A percentile compares a stretch with the other conserved stretches of the same genome.
phyloP scores from a whole-genome alignment of 2,888 invertebrate species.

The Serripes groenlandicus region DNA sequence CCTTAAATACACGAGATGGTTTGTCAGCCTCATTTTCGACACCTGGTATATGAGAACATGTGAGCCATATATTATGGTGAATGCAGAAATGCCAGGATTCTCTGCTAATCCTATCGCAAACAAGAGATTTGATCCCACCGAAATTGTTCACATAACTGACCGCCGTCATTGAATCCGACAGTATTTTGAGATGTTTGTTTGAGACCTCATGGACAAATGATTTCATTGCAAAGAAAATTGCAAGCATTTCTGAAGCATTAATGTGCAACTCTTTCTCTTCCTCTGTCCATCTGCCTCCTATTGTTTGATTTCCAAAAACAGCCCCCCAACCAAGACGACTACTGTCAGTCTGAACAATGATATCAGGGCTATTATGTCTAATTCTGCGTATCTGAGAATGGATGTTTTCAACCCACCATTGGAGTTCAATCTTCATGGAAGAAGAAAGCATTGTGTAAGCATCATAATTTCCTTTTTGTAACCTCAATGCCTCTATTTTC shows the following conservation, averaged over 20 bases:
- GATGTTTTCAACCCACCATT: constrained; percentile 54
- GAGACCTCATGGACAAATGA: constrained; percentile 18
- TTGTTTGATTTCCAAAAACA: constrained; percentile 7
- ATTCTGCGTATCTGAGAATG: constrained; percentile 21
- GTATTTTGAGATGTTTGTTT: constrained; percentile 42
- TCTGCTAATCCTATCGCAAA: constrained; percentile 35
- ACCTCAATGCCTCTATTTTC: constrained; percentile 23
- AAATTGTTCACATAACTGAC: constrained; percentile 50
- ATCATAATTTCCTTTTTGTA: constrained; percentile 30
- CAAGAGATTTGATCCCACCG: constrained; percentile 37
- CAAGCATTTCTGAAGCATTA: constrained; percentile 56
- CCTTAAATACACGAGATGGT: constrained; percentile 41
- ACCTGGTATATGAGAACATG: constrained; percentile 47
- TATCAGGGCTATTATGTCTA: constrained; percentile 26
- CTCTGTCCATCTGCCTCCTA: constrained; percentile 42
- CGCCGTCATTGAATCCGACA: constrained; percentile 43
- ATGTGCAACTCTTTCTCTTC: constrained; percentile 48
- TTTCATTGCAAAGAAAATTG: constrained; percentile 45
- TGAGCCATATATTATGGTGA: constrained; percentile 36
- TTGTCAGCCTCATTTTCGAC: constrained; percentile 39
- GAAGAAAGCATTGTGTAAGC: constrained; percentile 28
- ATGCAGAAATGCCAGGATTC: constrained; percentile 45
- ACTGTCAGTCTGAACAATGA: constrained; percentile 39
- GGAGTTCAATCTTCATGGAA: constrained; percentile 21
- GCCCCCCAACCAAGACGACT: constrained; percentile 40